Conservation (phyloP, 2,888 invertebrate genomes). For the Melinaea menophilus region DNA sequence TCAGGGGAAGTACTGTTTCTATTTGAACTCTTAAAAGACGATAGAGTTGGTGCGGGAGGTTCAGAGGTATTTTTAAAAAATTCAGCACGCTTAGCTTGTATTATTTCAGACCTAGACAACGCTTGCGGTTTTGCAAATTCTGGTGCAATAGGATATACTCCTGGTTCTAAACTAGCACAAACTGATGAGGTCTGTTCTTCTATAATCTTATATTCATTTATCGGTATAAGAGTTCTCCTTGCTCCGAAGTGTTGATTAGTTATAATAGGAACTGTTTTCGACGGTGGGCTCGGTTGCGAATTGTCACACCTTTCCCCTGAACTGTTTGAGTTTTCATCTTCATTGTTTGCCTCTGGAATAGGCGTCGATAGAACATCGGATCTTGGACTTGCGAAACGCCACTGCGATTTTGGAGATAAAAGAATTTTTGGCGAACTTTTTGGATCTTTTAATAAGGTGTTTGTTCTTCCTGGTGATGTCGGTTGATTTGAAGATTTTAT, state of each 20-base stretch:
- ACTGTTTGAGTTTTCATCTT: conserved; percentile 84
- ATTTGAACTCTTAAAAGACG: conserved; percentile 60
- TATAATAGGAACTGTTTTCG: conserved; percentile 69
- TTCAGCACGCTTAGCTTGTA: conserved; percentile 80
- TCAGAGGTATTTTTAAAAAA: conserved; percentile 73
- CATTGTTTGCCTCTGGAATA: conserved; percentile 89
- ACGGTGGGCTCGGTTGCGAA: conserved; percentile 53
- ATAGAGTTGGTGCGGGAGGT: conserved; percentile 59
- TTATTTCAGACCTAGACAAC: conserved; percentile 69
- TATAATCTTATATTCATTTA: conserved; percentile 57
- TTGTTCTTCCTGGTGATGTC: conserved; percentile 76
- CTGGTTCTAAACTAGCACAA: conserved; percentile 49
- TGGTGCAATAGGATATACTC: conserved; percentile 69
- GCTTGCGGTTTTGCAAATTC: conserved; percentile 53
- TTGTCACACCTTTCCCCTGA: conserved; percentile 75
- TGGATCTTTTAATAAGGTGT: conserved; percentile 70
- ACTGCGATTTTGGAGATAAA: conserved; percentile 83
- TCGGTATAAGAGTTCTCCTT: conserved; percentile 66
- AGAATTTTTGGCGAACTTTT: conserved; percentile 81
- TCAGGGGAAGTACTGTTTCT: conserved; percentile 60
- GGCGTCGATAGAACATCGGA: conserved; percentile 91
- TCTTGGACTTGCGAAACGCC: conserved; percentile 85
- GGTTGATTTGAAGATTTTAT: conserved; percentile 71
- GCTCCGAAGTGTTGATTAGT: conserved; percentile 73
- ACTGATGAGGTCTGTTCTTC: conserved; percentile 49